phyloP scores from a whole-genome alignment of 92 coral and sea anemone genomes.

The Siderastrea siderea region DNA sequence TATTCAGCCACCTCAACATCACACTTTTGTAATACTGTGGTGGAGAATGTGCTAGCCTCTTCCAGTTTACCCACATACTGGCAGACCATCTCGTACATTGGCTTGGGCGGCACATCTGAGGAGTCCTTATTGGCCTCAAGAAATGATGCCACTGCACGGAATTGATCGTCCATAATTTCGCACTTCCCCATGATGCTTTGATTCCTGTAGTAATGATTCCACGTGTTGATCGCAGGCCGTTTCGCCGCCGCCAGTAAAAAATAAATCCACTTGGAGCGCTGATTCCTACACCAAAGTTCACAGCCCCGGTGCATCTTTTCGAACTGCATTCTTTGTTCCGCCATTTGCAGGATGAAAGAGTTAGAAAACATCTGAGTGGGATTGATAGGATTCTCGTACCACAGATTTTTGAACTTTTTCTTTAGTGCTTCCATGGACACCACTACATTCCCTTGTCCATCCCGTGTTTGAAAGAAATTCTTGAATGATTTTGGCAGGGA shows the following conservation, averaged over 20 bases:
- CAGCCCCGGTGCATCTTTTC: conserved; percentile 33
- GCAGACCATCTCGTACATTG: too few species aligned
- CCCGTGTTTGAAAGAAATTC: conserved; percentile 37
- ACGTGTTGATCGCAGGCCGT: conserved; percentile 1
- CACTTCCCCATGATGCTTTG: conserved; percentile 33
- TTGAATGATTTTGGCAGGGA: conserved; percentile 12
- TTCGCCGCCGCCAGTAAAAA: conserved; percentile 23
- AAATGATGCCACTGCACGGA: conserved; percentile 19
- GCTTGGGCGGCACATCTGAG: too few species aligned
- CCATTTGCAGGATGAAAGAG: conserved; percentile 60
- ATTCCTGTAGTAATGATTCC: conserved; percentile 32
- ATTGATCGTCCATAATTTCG: conserved; percentile 6
- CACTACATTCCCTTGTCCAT: conserved; percentile 31
- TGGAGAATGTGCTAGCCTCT: too few species aligned
- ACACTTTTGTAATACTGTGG: too few species aligned
- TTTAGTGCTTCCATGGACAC: conserved; percentile 13
- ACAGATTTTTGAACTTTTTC: conserved; percentile 47
- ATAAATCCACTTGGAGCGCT: conserved; percentile 33
- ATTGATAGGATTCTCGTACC: conserved; percentile 55
- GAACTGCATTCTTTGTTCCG: conserved; percentile 52
- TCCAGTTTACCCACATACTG: too few species aligned
- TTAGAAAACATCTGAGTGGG: conserved; percentile 59
- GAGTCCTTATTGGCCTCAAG: too few species aligned
- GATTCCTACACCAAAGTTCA: conserved; percentile 51
- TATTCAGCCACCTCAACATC: too few species aligned